phyloP scores from a whole-genome alignment of 2,797 vertebrate species.

The Ctenopoma kingsleyae region DNA sequence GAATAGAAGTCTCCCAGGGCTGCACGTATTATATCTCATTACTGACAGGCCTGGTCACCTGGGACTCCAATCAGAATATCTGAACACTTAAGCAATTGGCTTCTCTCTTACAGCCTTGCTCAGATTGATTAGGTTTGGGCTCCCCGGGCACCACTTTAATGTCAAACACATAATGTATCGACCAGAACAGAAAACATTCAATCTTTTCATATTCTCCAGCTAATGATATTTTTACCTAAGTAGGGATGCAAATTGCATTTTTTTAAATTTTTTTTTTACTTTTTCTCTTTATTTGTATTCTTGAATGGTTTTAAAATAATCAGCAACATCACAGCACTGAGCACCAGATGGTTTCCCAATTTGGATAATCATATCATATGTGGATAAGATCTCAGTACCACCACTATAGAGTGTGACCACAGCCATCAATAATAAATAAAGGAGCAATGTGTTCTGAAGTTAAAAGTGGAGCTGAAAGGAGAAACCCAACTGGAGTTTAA shows the following conservation, averaged over 20 bases:
- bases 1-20: slow-evolving; percentile 76
- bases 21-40: slow-evolving; percentile 84
- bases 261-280: background rate
- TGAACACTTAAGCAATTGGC: slow-evolving; percentile 80
- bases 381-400: slow-evolving; percentile 34
- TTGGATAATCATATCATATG: slow-evolving; percentile 61
- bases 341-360: slow-evolving; percentile 62
- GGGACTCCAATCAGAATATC: slow-evolving; percentile 80
- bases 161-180: slow-evolving; percentile 79
- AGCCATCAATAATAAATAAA: slow-evolving; percentile 39
- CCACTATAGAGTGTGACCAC: slow-evolving; percentile 34
- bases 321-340: slow-evolving; percentile 12
- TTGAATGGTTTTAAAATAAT: slow-evolving; percentile 39
- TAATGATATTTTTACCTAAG: slow-evolving; percentile 59
- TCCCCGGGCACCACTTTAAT: slow-evolving; percentile 79
- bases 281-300: slow-evolving; percentile 24
- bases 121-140: slow-evolving; percentile 79
- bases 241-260: slow-evolving; percentile 26
- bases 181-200: slow-evolving; percentile 67
- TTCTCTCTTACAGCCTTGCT: slow-evolving; percentile 62
- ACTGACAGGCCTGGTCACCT: slow-evolving; percentile 77
- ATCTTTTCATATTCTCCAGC: slow-evolving; percentile 48
- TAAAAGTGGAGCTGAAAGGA: slow-evolving; percentile 55
- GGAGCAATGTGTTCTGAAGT: slow-evolving; percentile 41
- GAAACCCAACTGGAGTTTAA: slow-evolving; percentile 42